Conservation (phyloP, 2,113 vertebrate genomes). For the Chaetorhynchus papuensis region DNA sequence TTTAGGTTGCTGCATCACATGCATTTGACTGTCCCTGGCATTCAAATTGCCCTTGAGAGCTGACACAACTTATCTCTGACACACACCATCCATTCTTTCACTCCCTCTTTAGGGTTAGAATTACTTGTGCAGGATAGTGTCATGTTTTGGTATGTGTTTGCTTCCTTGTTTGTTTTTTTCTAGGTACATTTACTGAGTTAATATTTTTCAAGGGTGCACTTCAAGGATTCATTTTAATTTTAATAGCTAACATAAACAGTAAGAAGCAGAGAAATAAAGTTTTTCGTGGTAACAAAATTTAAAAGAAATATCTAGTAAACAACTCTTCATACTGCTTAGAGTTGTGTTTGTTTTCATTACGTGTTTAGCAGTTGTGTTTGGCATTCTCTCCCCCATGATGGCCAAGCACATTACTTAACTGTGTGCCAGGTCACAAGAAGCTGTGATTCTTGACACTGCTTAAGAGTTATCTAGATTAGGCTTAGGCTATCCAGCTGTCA, state of each 20-base stretch:
- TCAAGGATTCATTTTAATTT: not conserved
- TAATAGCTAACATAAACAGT: not conserved
- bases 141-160: not conserved
- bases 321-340: not conserved
- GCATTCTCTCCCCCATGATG: not conserved
- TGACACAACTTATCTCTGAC: not conserved
- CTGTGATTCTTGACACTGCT: conserved; percentile 12
- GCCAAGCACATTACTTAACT: not conserved
- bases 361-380: not conserved
- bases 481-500: conserved; percentile 23
- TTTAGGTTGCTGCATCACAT: not conserved
- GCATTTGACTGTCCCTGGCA: not conserved
- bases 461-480: conserved; percentile 1
- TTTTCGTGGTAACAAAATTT: not conserved
- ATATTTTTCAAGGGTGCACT: not conserved
- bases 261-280: not conserved
- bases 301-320: not conserved
- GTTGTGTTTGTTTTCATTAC: not conserved
- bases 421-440: conserved; percentile 54
- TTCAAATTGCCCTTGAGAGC: not conserved
- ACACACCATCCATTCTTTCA: not conserved
- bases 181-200: not conserved
- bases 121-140: not conserved
- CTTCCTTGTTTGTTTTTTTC: not conserved
- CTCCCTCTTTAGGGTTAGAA: not conserved